Percentiles rank a stretch among this genome's conserved stretches.
Conservation (phyloP, 1,140 invertebrate species). For the Anthonomus grandis region DNA sequence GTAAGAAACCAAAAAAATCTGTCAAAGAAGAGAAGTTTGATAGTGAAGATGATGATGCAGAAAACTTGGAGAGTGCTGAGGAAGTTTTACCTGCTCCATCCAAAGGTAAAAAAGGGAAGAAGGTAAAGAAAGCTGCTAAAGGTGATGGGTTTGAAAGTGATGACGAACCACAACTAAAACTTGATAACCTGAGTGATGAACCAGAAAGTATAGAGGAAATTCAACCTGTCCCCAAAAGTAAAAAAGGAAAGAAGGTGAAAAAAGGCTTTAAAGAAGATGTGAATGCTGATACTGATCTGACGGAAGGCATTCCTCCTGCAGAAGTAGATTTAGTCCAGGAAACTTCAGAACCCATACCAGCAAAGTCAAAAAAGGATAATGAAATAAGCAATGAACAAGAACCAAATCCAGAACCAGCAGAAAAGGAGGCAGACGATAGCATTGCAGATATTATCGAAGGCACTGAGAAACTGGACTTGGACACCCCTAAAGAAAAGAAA, state of each 20-base stretch:
- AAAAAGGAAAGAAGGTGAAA: constrained; percentile 8
- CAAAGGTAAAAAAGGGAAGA: constrained; percentile 6
- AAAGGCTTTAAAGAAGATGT: not conserved
- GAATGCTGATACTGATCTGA: not conserved
- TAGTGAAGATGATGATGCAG: not conserved
- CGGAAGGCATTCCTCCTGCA: not conserved
- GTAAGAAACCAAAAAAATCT: not conserved
- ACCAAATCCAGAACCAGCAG: not conserved
- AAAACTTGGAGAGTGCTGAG: not conserved
- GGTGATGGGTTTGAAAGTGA: not conserved
- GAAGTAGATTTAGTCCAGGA: not conserved
- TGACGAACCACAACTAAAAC: no score
- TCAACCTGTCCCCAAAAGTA: not conserved
- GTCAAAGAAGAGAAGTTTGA: not conserved
- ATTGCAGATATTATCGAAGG: not conserved
- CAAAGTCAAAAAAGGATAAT: not conserved
- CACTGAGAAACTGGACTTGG: not conserved
- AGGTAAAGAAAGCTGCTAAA: not conserved
- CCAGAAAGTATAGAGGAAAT: constrained; percentile 7
- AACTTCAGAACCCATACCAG: not conserved
- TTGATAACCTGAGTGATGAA: not conserved
- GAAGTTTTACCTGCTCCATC: not conserved
- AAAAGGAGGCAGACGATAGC: not conserved
- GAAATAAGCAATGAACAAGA: not conserved
- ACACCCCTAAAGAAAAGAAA: constrained; percentile 58